Conservation (phyloP, 2,797 vertebrate species). For the Sparidentex hasta region DNA sequence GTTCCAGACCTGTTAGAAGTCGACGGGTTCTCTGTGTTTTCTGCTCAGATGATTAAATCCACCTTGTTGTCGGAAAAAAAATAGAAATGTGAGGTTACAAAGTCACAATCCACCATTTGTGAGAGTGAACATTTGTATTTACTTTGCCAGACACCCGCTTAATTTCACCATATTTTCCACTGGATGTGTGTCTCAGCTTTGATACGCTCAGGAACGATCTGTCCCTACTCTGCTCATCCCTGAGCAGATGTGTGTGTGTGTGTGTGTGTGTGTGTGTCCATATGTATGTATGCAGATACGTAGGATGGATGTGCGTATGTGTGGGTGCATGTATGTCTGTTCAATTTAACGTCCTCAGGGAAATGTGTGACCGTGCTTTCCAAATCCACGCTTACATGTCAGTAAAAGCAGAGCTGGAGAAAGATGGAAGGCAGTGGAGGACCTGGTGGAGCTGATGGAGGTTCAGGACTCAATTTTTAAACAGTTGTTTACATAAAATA, state of each 20-base stretch:
- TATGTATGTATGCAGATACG: background rate
- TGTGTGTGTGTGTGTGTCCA: slow-evolving; percentile 2
- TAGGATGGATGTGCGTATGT: background rate
- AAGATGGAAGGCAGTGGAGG: background rate
- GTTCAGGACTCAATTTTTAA: background rate
- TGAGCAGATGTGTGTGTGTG: background rate
- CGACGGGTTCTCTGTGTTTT: background rate
- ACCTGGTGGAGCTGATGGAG: background rate
- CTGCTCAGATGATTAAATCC: slow-evolving; percentile 25
- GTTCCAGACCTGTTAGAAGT: background rate
- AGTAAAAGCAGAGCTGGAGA: background rate
- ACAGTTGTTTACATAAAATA: background rate
- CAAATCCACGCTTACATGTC: slow-evolving; percentile 18
- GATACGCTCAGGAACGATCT: slow-evolving; percentile 10
- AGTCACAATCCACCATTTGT: slow-evolving; percentile 13
- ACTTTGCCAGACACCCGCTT: slow-evolving; percentile 7
- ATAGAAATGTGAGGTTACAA: slow-evolving; percentile 19
- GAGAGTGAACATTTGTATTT: slow-evolving; percentile 24
- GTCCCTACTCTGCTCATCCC: background rate
- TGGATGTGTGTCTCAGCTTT: slow-evolving; percentile 7
- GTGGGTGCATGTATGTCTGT: background rate
- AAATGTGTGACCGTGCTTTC: background rate
- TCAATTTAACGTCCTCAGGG: background rate
- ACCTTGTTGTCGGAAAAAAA: slow-evolving; percentile 6
- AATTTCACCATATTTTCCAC: slow-evolving; percentile 10